These are phyloP conservation scores for Proterorhinus semilunaris DNA, from an alignment of 2,113 vertebrate genomes.

Conservation along the genomic window DNA sequence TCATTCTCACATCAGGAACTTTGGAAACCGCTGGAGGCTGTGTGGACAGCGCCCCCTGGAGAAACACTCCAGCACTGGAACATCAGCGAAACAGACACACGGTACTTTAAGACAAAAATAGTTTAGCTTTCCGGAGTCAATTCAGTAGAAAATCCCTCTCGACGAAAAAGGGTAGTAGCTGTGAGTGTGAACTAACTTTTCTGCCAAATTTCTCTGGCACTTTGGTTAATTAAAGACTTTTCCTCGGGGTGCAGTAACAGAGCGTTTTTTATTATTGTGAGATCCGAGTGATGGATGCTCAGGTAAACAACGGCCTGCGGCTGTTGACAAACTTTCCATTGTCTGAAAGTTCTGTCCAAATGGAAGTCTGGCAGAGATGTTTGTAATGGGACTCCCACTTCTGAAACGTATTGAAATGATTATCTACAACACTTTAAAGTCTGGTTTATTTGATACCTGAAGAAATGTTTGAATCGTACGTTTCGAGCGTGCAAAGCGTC, in stretches of 20 bases:
- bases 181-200: neutral
- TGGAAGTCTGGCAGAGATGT: neutral
- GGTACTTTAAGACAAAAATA: neutral
- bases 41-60: too few species aligned
- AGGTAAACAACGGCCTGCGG: neutral
- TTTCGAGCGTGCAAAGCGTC: too few species aligned
- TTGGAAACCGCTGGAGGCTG: too few species aligned
- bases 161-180: neutral
- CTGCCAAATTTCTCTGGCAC: slow-evolving; percentile 6
- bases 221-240: slow-evolving; percentile 1
- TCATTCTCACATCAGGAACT: too few species aligned
- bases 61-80: too few species aligned
- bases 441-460: too few species aligned
- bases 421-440: too few species aligned
- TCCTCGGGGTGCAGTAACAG: neutral
- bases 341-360: neutral
- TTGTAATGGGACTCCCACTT: neutral
- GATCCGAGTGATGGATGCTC: neutral
- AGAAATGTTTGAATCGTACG: too few species aligned
- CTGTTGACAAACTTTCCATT: neutral
- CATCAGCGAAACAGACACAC: neutral
- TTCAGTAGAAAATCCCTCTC: neutral
- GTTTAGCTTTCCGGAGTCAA: neutral
- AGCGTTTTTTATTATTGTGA: neutral
- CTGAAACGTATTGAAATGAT: neutral